phyloP scores from a whole-genome alignment of 2,113 vertebrate species.

The Chauna torquata region DNA sequence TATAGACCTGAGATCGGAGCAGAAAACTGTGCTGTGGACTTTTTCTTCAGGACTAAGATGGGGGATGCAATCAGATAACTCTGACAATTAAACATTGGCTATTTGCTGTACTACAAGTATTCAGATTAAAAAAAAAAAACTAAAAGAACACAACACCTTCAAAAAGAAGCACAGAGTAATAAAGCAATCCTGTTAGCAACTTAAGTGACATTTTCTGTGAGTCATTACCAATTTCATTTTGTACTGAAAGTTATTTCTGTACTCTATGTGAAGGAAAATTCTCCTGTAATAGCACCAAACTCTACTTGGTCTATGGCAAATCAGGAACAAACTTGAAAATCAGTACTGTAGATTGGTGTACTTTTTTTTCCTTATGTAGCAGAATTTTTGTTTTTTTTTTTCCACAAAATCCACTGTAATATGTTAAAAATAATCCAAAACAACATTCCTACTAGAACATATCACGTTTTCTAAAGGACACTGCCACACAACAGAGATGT shows the following conservation, averaged over 20 bases:
- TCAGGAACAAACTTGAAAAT: not conserved
- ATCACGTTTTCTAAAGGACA: not conserved
- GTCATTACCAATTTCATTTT: not conserved
- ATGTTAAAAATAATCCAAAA: not conserved
- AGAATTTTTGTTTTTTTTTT: not conserved
- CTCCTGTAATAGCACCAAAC: not conserved
- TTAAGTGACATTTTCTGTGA: not conserved
- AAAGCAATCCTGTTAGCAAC: not conserved
- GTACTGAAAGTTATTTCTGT: not conserved
- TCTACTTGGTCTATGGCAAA: not conserved
- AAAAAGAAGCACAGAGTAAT: not conserved
- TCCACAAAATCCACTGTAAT: not conserved
- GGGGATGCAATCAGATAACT: not conserved
- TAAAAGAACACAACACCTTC: not conserved
- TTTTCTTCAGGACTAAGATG: not conserved
- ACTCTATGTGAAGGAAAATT: not conserved
- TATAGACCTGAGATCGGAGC: not conserved
- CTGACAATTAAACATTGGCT: not conserved
- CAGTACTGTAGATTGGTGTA: not conserved
- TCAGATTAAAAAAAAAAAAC: not conserved
- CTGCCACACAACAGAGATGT: not conserved
- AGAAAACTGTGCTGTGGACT: not conserved
- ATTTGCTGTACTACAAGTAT: not conserved
- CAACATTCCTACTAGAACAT: not conserved
- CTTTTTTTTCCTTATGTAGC: not conserved